phyloP scores from a whole-genome alignment of 2,797 vertebrate genomes.

The Petrocephalus sullivani region DNA sequence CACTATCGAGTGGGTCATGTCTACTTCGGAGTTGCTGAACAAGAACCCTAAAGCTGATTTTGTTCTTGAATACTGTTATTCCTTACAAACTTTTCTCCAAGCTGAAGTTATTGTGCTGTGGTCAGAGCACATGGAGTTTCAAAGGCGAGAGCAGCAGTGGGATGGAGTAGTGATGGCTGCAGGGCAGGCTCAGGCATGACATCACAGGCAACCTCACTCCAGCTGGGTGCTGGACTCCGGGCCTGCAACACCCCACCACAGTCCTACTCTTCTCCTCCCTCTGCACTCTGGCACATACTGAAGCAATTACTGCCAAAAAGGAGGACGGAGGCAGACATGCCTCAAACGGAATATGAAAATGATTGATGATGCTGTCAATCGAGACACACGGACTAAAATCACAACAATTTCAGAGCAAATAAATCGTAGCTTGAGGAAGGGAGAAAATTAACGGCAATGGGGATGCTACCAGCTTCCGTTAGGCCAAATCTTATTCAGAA shows the following conservation, averaged over 20 bases:
- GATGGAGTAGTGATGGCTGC: neutral
- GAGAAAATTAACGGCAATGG: conserved; percentile 66
- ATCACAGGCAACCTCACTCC: conserved; percentile 2
- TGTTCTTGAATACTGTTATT: neutral
- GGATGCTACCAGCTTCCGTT: conserved; percentile 55
- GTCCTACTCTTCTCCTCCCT: neutral
- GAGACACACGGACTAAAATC: conserved; percentile 65
- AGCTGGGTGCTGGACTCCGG: neutral
- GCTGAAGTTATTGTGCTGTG: conserved; percentile 10
- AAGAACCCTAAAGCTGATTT: neutral
- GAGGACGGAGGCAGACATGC: conserved; percentile 41
- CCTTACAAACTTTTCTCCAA: neutral
- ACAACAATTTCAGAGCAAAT: conserved; percentile 70
- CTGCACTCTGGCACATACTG: conserved; percentile 53
- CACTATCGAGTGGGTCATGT: neutral
- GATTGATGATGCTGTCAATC: conserved; percentile 72
- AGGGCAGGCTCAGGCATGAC: neutral
- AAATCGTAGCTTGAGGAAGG: conserved; percentile 67
- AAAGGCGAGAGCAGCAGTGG: neutral
- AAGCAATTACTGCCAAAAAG: conserved; percentile 66
- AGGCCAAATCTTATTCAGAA: neutral
- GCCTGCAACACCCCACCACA: neutral
- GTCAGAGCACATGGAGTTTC: neutral
- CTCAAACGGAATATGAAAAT: conserved; percentile 60
- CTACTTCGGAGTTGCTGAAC: neutral